Evolutionary conservation across 2,888 invertebrate species (phyloP).

Genomic region (Xanthia togata): DNA sequence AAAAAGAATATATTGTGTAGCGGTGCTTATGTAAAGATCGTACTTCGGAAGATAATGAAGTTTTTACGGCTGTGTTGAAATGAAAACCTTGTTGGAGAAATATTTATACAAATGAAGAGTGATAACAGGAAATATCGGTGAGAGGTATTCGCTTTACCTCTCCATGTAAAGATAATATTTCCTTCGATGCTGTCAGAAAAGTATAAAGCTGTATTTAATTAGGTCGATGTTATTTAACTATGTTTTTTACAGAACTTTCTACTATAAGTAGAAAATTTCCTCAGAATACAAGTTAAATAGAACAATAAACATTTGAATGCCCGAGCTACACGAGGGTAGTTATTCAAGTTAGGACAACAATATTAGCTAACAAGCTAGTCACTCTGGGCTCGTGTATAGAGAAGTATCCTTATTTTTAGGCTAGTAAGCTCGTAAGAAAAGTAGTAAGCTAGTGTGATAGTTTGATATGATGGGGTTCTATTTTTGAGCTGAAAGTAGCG

Average conservation of each 20-base stretch:
- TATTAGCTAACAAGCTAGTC: too few relatives aligned
- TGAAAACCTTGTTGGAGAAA: neutral
- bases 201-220: neutral
- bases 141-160: neutral
- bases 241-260: neutral
- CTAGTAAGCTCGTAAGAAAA: too few relatives aligned
- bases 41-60: neutral
- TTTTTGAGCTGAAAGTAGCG: too few relatives aligned
- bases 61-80: neutral
- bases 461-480: too few relatives aligned
- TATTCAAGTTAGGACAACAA: too few relatives aligned
- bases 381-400: too few relatives aligned
- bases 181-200: neutral
- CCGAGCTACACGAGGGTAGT: too few relatives aligned
- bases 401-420: too few relatives aligned
- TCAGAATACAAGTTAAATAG: neutral
- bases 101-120: neutral
- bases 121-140: neutral
- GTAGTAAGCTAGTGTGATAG: too few relatives aligned
- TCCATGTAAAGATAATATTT: neutral
- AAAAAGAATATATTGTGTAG: constrained; percentile 72
- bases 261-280: neutral
- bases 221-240: too few relatives aligned
- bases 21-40: constrained; percentile 59
- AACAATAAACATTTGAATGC: neutral